These are phyloP conservation scores for Anser cygnoides DNA, from an alignment of 2,113 vertebrate genomes.

Conservation along the genomic window DNA sequence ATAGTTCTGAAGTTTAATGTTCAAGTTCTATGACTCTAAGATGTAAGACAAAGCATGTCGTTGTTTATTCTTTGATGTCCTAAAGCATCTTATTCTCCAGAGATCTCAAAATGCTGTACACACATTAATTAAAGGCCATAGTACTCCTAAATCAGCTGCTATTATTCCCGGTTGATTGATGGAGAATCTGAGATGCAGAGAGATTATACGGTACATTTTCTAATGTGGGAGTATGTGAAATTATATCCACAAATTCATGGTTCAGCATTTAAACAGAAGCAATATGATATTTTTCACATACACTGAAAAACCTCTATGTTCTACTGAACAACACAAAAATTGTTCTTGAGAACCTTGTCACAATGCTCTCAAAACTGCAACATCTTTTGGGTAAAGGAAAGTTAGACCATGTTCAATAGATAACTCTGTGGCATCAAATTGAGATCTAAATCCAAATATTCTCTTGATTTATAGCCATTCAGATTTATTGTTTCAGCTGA, in stretches of 20 bases:
- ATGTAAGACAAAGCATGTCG: slow-evolving; percentile 55
- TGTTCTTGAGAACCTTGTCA: neutral
- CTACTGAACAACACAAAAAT: neutral
- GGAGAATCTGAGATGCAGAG: slow-evolving; percentile 54
- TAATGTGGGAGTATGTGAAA: slow-evolving; percentile 53
- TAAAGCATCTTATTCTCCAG: slow-evolving; percentile 51
- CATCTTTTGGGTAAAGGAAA: neutral
- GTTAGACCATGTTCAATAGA: neutral
- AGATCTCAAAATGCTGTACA: slow-evolving; percentile 33
- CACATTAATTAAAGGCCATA: slow-evolving; percentile 64
- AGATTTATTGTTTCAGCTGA: neutral
- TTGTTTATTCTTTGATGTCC: slow-evolving; percentile 63
- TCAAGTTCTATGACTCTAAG: slow-evolving; percentile 21
- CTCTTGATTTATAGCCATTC: neutral
- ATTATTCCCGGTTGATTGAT: slow-evolving; percentile 70
- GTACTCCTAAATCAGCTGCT: slow-evolving; percentile 55
- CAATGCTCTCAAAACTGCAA: neutral
- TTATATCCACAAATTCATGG: slow-evolving; percentile 36
- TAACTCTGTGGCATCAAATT: neutral
- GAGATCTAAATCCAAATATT: neutral
- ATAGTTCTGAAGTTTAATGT: slow-evolving; percentile 35
- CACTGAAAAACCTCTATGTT: slow-evolving; percentile 17
- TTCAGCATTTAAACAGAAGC: slow-evolving; percentile 33
- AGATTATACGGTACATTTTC: slow-evolving; percentile 59
- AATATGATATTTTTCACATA: slow-evolving; percentile 55